Conservation (phyloP, 2,113 vertebrate species). For the Sinocyclocheilus anophthalmus region DNA sequence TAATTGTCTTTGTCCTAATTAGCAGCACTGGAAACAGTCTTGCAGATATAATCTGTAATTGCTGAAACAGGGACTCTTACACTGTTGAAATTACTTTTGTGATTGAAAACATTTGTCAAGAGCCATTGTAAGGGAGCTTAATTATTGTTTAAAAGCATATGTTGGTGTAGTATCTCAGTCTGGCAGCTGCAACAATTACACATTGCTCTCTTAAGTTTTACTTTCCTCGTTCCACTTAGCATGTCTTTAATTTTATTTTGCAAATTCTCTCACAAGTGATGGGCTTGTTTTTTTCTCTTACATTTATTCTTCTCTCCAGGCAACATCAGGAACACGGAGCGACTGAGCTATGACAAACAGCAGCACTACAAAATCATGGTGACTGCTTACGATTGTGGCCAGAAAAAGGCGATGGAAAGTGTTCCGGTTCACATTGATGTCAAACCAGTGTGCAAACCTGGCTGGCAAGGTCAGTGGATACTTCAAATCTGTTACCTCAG, state of each 20-base stretch:
- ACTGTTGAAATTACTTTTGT: not conserved
- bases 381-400: constrained; percentile 94
- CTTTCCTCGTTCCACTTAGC: not conserved
- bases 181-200: constrained; percentile 8
- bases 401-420: constrained; percentile 87
- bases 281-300: constrained; percentile 20
- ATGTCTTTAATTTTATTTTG: not conserved
- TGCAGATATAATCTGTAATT: constrained; percentile 25
- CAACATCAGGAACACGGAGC: constrained; percentile 95
- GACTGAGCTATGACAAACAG: constrained; percentile 90
- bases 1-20: constrained; percentile 19
- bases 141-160: constrained; percentile 51
- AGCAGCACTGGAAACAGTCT: not conserved
- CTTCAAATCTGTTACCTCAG: not conserved
- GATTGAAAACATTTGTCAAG: constrained; percentile 24
- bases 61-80: constrained; percentile 3
- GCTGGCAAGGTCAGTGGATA: constrained; percentile 90
- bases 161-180: constrained; percentile 37
- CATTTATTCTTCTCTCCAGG: constrained; percentile 73
- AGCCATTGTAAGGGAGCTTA: constrained; percentile 36
- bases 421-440: constrained; percentile 88
- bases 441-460: constrained; percentile 96
- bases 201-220: constrained; percentile 1
- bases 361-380: constrained; percentile 91
- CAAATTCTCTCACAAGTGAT: not conserved